Evolutionary conservation across 2,797 vertebrate species (phyloP).

Genomic region (Tinamus major): DNA sequence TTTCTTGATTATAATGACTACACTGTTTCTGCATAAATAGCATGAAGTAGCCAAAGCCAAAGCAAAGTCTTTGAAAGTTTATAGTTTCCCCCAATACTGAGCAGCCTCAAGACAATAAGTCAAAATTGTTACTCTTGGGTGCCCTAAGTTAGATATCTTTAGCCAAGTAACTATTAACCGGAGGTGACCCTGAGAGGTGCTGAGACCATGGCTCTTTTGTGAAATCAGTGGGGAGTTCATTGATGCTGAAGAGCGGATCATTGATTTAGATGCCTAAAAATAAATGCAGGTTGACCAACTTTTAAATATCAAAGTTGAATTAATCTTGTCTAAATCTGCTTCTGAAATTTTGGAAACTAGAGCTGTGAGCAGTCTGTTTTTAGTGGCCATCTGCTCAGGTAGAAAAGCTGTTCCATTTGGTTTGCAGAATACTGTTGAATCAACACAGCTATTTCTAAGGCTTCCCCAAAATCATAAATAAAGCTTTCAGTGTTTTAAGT

Average conservation of each 20-base stretch:
- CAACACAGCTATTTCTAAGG: neutral
- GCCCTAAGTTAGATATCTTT: neutral
- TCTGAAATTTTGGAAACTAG: neutral
- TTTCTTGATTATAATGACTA: neutral
- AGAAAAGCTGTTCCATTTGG: constrained; percentile 12
- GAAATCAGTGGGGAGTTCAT: neutral
- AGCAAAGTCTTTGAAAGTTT: neutral
- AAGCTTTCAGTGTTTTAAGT: neutral
- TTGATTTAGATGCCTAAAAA: neutral
- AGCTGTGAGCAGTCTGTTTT: constrained; percentile 8
- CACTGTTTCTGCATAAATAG: neutral
- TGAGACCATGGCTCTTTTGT: neutral
- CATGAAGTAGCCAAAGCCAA: neutral
- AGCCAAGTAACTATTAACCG: neutral
- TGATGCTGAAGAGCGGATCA: neutral
- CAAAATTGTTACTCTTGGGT: neutral
- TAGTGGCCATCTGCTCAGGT: constrained; percentile 58
- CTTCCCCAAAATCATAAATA: constrained; percentile 27
- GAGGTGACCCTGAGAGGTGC: constrained; percentile 7
- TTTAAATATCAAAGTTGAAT: neutral
- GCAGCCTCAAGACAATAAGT: neutral
- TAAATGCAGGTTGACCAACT: neutral
- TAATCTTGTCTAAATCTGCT: neutral
- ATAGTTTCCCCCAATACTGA: neutral
- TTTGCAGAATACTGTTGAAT: neutral